phyloP scores from a whole-genome alignment of 1,140 invertebrate genomes.

The Sitophilus oryzae region DNA sequence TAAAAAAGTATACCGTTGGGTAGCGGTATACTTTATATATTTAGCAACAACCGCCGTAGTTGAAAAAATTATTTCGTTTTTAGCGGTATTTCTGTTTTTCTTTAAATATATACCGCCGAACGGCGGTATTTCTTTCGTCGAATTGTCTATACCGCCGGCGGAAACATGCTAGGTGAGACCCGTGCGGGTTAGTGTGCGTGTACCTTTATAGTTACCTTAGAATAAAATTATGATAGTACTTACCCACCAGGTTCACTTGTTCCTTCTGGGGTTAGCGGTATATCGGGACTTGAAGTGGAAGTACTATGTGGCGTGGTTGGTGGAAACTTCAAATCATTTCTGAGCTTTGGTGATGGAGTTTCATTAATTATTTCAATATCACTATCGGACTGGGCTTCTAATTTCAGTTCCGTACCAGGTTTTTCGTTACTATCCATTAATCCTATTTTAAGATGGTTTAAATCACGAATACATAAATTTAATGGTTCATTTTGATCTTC shows the following conservation, averaged over 20 bases:
- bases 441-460: constrained; percentile 59
- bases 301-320: constrained; percentile 15
- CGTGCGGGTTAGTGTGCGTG: too few species aligned
- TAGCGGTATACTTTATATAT: too few species aligned
- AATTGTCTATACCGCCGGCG: too few species aligned
- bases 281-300: constrained; percentile 23
- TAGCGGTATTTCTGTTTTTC: too few species aligned
- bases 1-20: too few species aligned
- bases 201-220: too few species aligned
- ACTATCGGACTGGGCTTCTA: constrained; percentile 50
- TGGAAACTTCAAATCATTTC: constrained; percentile 30
- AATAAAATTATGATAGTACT: not conserved
- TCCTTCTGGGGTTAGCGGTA: constrained; percentile 26
- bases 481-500: constrained; percentile 63
- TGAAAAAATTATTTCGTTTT: too few species aligned
- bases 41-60: too few species aligned
- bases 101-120: too few species aligned
- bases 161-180: too few species aligned
- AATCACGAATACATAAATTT: constrained; percentile 74
- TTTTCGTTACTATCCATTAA: constrained; percentile 55
- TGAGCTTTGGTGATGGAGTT: constrained; percentile 43
- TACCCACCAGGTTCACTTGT: constrained; percentile 30
- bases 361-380: constrained; percentile 53
- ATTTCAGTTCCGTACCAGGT: constrained; percentile 52
- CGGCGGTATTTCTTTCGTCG: too few species aligned